A percentile compares a stretch with the other conserved stretches of the same genome.
Conservation (phyloP, 2,113 vertebrate species). For the Sigmodon hispidus region DNA sequence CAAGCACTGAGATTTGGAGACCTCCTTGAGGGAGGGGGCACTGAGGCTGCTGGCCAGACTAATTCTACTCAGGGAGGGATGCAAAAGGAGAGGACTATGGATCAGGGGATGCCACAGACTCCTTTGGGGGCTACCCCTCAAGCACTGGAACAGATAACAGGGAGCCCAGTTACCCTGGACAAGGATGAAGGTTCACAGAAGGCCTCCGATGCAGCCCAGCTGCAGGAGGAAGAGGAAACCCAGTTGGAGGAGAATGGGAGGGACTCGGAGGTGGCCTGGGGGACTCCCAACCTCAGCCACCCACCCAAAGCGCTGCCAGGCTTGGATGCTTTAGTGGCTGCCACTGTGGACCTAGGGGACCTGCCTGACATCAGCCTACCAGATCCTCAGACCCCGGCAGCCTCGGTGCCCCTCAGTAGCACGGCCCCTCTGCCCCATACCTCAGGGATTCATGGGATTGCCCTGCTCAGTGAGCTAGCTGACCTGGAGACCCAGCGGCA, state of each 20-base stretch:
- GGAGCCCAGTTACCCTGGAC: neutral
- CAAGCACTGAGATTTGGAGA: constrained; percentile 22
- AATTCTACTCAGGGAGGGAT: constrained; percentile 77
- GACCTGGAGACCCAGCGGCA: constrained; percentile 92
- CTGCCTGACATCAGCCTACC: constrained; percentile 80
- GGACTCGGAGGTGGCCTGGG: constrained; percentile 66
- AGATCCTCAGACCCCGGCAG: neutral
- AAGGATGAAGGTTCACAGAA: constrained; percentile 56
- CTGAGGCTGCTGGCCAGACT: constrained; percentile 46
- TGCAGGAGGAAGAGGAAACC: constrained; percentile 76
- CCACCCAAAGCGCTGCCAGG: constrained; percentile 79
- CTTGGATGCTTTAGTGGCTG: constrained; percentile 94
- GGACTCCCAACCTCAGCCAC: neutral
- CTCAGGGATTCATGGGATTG: constrained; percentile 91
- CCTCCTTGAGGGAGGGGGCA: constrained; percentile 58
- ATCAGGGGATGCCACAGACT: constrained; percentile 62
- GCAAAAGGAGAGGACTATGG: constrained; percentile 26
- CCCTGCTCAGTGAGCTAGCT: constrained; percentile 95
- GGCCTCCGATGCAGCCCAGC: constrained; percentile 64
- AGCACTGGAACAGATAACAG: constrained; percentile 80
- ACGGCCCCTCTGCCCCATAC: constrained; percentile 58
- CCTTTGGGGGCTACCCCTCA: constrained; percentile 75
- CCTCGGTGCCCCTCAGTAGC: neutral
- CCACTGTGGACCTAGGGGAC: constrained; percentile 90
- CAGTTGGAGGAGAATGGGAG: constrained; percentile 45